These are phyloP conservation scores for Antheraea assamensis DNA, from an alignment of 2,888 invertebrate genomes.

Conservation along the genomic window DNA sequence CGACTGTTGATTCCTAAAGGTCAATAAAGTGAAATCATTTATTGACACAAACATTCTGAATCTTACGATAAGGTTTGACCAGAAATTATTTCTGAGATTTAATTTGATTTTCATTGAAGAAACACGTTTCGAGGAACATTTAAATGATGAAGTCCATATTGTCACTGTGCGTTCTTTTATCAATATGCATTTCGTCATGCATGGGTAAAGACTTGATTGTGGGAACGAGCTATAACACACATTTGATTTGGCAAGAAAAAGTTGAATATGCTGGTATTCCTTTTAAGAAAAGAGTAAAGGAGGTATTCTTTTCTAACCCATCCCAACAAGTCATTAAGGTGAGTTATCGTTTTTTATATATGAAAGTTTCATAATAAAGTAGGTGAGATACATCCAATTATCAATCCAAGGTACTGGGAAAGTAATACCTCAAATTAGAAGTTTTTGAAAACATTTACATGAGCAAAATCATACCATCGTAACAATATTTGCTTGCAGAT, in stretches of 20 bases:
- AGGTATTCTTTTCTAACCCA: slow-evolving; percentile 61
- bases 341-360: slow-evolving; percentile 20
- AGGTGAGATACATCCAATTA: no score
- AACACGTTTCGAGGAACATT: not conserved
- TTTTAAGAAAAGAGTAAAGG: slow-evolving; percentile 65
- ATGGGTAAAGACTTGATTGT: slow-evolving; percentile 53
- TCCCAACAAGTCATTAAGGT: slow-evolving; percentile 54
- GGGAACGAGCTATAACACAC: slow-evolving; percentile 55
- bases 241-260: slow-evolving; percentile 57
- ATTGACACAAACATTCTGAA: slow-evolving; percentile 9
- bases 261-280: slow-evolving; percentile 57
- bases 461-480: no score
- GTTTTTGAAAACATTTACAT: no score
- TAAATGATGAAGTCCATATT: slow-evolving; percentile 52
- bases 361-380: no score
- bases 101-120: not conserved
- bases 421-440: no score
- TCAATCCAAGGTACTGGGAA: no score
- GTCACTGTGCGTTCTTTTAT: slow-evolving; percentile 41
- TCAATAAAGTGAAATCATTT: not conserved
- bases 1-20: not conserved
- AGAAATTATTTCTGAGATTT: not conserved
- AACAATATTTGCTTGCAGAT: no score
- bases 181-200: slow-evolving; percentile 47
- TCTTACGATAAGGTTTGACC: not conserved